Base-by-base conservation (phyloP, 37 sponge, comb jelly and placozoan genomes). In the Diacarnus erythraeanus region DNA sequence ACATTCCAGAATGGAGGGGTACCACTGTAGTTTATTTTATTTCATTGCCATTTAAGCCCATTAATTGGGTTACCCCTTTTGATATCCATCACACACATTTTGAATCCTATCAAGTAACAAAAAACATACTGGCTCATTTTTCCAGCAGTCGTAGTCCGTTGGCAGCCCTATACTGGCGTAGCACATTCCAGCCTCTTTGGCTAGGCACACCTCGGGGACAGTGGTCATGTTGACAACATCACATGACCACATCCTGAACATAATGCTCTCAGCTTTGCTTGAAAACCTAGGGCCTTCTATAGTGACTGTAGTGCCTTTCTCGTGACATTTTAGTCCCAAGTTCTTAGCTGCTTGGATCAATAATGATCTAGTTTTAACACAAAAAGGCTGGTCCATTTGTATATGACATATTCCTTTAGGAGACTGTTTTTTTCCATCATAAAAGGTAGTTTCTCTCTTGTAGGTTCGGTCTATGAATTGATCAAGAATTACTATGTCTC, bases 221-320 rank as follows among this genome's bases (percentile, higher is more conserved):
- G 94, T 93, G 0, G 99, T 98, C 99, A 98, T 98, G 81, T 90
- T 90, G 23, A 98, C 79, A 35, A 98, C 76, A 57, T 95, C 80
- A 76, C 79, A 85, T 26, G 92, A 92, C 96, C 94, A 98, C 30
- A 67, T 69, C 37, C 84, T 56, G 72, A 86, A 98, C 76, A 98
- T 34, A 36, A 65, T 38, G 41, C 94, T 94, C 84, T 98, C 99
- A 0, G 99, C 99, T 31, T 84, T 76, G 33, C 90, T 88, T 2
- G 96, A 96, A 83, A 98, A 98, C 61, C 99, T 38, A 23, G 99
- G 99, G 1, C 99, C 99, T 72, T 98, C 96, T 23, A 98, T 92
- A 33, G 99, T 96, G 20, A 96, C 86, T 20, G 72, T 77, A 4
- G 94, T 94, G 0, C 94, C 96, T 25, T 65, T 73, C 22, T 64